Evolutionary conservation across 2,113 vertebrate genomes (phyloP).

Genomic region (Puffinus mauretanicus): DNA sequence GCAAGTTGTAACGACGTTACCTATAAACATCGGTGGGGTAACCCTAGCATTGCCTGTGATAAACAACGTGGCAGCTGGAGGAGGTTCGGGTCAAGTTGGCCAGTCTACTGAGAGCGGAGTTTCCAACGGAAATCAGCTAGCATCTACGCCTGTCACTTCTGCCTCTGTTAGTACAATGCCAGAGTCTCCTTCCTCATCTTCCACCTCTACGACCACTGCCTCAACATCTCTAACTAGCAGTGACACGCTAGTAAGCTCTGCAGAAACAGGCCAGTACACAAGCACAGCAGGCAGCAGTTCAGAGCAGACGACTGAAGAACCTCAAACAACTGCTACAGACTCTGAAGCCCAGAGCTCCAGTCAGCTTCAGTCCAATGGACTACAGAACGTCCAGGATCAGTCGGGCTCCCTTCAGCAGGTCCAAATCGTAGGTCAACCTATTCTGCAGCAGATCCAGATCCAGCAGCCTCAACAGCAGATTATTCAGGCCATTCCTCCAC

Average conservation of each 20-base stretch:
- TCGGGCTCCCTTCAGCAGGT: conserved; percentile 90
- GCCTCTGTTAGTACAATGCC: conserved; percentile 76
- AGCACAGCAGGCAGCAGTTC: conserved; percentile 73
- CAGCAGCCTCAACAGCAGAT: conserved; percentile 87
- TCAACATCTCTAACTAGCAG: conserved; percentile 78
- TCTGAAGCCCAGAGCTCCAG: conserved; percentile 81
- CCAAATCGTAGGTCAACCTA: conserved; percentile 91
- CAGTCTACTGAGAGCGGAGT: conserved; percentile 87
- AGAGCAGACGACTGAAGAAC: conserved; percentile 80
- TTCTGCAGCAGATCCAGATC: conserved; percentile 95
- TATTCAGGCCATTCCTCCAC: conserved; percentile 84
- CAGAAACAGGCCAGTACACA: conserved; percentile 83
- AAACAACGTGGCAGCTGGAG: conserved; percentile 86
- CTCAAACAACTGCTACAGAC: conserved; percentile 75
- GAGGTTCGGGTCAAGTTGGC: conserved; percentile 84
- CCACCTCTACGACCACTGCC: conserved; percentile 75
- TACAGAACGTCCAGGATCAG: conserved; percentile 84
- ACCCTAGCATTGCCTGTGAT: conserved; percentile 95
- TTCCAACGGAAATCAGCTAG: conserved; percentile 89
- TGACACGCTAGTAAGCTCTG: conserved; percentile 76
- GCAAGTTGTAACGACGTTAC: conserved; percentile 93
- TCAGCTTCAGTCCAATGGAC: conserved; percentile 89
- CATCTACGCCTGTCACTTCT: conserved; percentile 79
- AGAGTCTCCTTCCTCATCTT: conserved; percentile 77
- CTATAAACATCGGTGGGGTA: conserved; percentile 96